Base-by-base conservation (phyloP, 1,140 invertebrate genomes). In the Camponotus vicinus region DNA sequence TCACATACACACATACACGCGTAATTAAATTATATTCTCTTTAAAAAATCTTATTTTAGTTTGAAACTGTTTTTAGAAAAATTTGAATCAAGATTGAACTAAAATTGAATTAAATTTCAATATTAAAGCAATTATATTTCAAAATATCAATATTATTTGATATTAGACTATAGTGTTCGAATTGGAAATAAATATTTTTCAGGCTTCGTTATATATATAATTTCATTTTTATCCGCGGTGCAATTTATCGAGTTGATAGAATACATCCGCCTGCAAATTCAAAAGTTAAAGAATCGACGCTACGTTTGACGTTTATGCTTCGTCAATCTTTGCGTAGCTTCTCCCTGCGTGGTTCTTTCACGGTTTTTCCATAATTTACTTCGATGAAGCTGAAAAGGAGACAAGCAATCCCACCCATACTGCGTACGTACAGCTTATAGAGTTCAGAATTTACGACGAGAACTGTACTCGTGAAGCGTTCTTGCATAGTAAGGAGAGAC, bases 331-430 rank as follows among this genome's bases (percentile, higher is more conserved):
- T 15, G 27, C 55, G 18, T 4, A 45, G 55, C 67, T 73, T 52
- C 61, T 57, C 67, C 69, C 34, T 61, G 42, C 88, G 40, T 32
- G 57, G 55, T 73, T 52, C 71, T 85, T 61, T 73, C 55, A 69
- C 9, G 63, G 52, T 78, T 88, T 80, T 77, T 77, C 49, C 78
- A 88, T 85, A 89, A 89, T 88, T 89, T 88, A 89, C 59, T 76
- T 34, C 37, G 13, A 61, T 57, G 69, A 61, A 18, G 32, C 27
- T n/a, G 21, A n/a, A 45, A 80, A 55, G 34, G 49, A 75, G 78
- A 77, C 86, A 64, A 18, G 78, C 45, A 57, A 73, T 85, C 83
- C 32, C 86, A 83, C 69, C 79, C 79, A 83, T 83, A 64, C 32
- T 45, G 82, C 66, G 63, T 77, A 79, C 71, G 55, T 83, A 49